Evolutionary conservation across 2,797 vertebrate genomes (phyloP).

Genomic region (Malurus leucopterus): DNA sequence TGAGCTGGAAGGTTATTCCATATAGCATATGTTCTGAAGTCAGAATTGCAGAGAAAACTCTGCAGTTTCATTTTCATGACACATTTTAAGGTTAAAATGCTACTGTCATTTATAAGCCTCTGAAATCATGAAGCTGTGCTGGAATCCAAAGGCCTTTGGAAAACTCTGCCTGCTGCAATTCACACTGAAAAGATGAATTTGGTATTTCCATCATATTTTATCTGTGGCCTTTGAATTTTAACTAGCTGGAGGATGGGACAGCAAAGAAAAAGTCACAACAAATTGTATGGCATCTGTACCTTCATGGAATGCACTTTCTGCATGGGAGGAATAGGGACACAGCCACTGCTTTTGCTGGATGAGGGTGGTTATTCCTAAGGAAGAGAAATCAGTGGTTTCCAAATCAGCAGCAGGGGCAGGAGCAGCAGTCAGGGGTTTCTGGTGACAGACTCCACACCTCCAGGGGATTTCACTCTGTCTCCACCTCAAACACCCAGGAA

Average conservation of each 20-base stretch:
- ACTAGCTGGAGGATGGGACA: not conserved
- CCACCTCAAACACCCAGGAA: not conserved
- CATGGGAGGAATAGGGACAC: not conserved
- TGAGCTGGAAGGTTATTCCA: not conserved
- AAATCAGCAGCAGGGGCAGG: not conserved
- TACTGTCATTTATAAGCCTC: not conserved
- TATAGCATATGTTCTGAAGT: not conserved
- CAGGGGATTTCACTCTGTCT: not conserved
- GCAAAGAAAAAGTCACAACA: not conserved
- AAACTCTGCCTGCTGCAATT: not conserved
- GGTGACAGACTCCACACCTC: not conserved
- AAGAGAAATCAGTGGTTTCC: not conserved
- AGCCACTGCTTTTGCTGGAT: not conserved
- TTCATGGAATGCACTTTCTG: not conserved
- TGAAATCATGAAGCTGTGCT: not conserved
- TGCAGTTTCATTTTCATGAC: conserved; percentile 11
- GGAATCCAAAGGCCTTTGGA: not conserved
- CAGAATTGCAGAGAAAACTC: not conserved
- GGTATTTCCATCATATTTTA: not conserved
- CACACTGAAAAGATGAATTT: not conserved
- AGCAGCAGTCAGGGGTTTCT: not conserved
- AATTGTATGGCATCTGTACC: not conserved
- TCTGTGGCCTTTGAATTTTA: not conserved
- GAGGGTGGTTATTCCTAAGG: not conserved
- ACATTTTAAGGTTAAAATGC: conserved; percentile 11